Conservation (phyloP, 2,797 vertebrate genomes). For the Melanogrammus aeglefinus region DNA sequence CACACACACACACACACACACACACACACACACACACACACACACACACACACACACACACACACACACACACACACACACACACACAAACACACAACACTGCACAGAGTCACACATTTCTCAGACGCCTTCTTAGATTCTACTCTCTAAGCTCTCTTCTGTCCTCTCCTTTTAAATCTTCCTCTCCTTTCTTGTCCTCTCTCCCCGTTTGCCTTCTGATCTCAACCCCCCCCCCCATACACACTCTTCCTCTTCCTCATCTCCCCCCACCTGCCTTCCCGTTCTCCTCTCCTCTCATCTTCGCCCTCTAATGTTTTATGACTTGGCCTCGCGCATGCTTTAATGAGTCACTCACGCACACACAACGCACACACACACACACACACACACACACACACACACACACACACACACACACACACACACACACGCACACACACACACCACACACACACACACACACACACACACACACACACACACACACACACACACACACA, state of each 20-base stretch:
- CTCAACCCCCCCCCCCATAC: neutral
- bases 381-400: slow-evolving; percentile 12
- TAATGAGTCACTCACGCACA: neutral
- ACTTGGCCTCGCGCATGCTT: neutral
- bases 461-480: slow-evolving; percentile 12
- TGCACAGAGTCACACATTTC: neutral
- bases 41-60: too few species aligned
- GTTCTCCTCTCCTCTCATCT: slow-evolving; percentile 1
- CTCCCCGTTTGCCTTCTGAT: neutral
- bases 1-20: neutral
- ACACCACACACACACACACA: slow-evolving; percentile 1
- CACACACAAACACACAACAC: neutral
- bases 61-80: too few species aligned
- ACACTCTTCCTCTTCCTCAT: neutral
- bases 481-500: slow-evolving; percentile 7
- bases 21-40: too few species aligned
- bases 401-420: slow-evolving; percentile 2
- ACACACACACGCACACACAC: slow-evolving; percentile 9
- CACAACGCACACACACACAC: slow-evolving; percentile 1
- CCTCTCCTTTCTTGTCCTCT: neutral
- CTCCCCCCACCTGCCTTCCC: neutral
- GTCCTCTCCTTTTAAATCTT: neutral
- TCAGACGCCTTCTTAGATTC: neutral
- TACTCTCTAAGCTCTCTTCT: neutral
- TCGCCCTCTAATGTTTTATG: slow-evolving; percentile 17